These are phyloP conservation scores for Charaxes varanes DNA, from an alignment of 1,140 invertebrate genomes.

Conservation along the genomic window DNA sequence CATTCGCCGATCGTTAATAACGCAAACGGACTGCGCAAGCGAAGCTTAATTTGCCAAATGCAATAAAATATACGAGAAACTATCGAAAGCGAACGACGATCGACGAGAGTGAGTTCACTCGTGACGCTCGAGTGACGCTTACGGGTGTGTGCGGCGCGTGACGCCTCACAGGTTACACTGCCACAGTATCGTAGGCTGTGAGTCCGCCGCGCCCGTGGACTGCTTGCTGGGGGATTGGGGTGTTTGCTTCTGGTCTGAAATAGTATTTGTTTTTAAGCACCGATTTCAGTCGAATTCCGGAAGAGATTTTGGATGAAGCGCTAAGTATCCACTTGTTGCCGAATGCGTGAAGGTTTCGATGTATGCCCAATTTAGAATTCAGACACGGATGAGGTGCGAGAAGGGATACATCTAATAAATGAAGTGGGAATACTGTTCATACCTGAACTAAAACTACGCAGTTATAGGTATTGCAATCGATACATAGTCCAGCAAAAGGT, in stretches of 20 bases:
- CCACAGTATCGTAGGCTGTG: constrained; percentile 97
- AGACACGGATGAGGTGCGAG: too few species aligned
- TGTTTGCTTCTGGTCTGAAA: constrained; percentile 89
- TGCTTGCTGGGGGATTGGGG: constrained; percentile 81
- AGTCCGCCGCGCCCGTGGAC: constrained; percentile 86
- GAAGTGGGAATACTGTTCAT: too few species aligned
- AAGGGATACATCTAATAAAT: too few species aligned
- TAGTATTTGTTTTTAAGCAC: constrained; percentile 6
- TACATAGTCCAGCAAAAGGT: too few species aligned
- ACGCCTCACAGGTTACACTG: constrained; percentile 92
- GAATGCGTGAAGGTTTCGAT: too few species aligned
- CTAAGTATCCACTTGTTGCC: too few species aligned
- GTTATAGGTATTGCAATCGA: constrained; percentile 11
- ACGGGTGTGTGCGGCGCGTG: constrained; percentile 18
- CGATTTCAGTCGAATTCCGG: neutral
- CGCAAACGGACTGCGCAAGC: constrained; percentile 21
- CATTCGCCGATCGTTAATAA: constrained; percentile 7
- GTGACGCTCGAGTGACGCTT: neutral
- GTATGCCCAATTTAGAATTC: too few species aligned
- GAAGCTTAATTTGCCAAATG: constrained; percentile 15
- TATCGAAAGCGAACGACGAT: constrained; percentile 12
- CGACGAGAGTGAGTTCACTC: constrained; percentile 13
- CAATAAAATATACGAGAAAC: constrained; percentile 15
- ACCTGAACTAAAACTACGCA: constrained; percentile 6
- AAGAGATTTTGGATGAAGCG: neutral